Evolutionary conservation across 2,888 invertebrate genomes (phyloP).

Genomic region (Yponomeuta malinellus): DNA sequence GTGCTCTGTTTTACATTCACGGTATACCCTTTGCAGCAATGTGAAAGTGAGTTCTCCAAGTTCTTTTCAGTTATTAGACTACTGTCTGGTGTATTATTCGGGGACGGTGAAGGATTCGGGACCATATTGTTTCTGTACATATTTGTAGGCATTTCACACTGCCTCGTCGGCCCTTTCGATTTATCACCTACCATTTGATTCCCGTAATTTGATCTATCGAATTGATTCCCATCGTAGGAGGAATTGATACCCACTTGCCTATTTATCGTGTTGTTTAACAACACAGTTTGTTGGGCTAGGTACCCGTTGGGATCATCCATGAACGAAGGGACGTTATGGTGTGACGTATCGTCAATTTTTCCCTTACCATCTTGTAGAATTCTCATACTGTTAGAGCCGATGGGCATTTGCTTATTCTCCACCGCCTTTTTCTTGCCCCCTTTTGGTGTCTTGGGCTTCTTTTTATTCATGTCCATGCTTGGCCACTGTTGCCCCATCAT

Average conservation of each 20-base stretch:
- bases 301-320: slow-evolving; percentile 95
- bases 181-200: slow-evolving; percentile 46
- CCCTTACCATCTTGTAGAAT: slow-evolving; percentile 52
- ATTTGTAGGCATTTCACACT: slow-evolving; percentile 38
- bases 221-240: slow-evolving; percentile 48
- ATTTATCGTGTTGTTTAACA: slow-evolving; percentile 88
- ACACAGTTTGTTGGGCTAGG: slow-evolving; percentile 91
- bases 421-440: slow-evolving; percentile 67
- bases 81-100: slow-evolving; percentile 65
- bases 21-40: slow-evolving; percentile 75
- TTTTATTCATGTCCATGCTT: slow-evolving; percentile 50
- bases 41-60: slow-evolving; percentile 40
- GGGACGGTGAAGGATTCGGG: slow-evolving; percentile 57
- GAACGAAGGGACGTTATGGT: slow-evolving; percentile 84
- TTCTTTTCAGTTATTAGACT: slow-evolving; percentile 59
- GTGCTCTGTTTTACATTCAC: slow-evolving; percentile 46
- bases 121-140: slow-evolving; percentile 50
- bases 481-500: slow-evolving; percentile 68
- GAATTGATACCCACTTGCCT: slow-evolving; percentile 74
- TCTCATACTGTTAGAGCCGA: slow-evolving; percentile 52
- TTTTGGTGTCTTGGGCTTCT: slow-evolving; percentile 73
- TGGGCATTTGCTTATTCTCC: slow-evolving; percentile 49
- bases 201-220: slow-evolving; percentile 33
- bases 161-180: slow-evolving; percentile 38
- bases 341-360: slow-evolving; percentile 61